phyloP scores from a whole-genome alignment of 64 coral and sea anemone genomes.

The Montipora foliosa region DNA sequence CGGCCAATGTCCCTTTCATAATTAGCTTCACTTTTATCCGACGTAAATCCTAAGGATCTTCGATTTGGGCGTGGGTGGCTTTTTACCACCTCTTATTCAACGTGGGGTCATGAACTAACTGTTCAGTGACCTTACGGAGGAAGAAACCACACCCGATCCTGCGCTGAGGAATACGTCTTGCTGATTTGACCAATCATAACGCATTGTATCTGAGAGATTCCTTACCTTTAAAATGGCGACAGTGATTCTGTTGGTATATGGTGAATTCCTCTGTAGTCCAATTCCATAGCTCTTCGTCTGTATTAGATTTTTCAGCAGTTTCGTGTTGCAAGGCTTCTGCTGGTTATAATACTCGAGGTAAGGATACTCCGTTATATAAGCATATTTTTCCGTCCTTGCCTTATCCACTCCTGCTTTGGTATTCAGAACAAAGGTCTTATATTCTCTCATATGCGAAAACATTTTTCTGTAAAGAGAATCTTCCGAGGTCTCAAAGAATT shows the following conservation, averaged over 20 bases:
- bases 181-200: too few relatives aligned
- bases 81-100: too few relatives aligned
- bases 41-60: too few relatives aligned
- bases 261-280: slow-evolving; percentile 85
- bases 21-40: too few relatives aligned
- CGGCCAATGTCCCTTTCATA: too few relatives aligned
- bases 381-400: slow-evolving; percentile 71
- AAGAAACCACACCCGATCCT: too few relatives aligned
- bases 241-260: slow-evolving; percentile 74
- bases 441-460: slow-evolving; percentile 76
- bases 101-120: too few relatives aligned
- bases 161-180: too few relatives aligned
- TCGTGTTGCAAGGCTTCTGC: slow-evolving; percentile 86
- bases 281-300: slow-evolving; percentile 93
- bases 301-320: slow-evolving; percentile 79
- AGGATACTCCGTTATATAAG: slow-evolving; percentile 87
- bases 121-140: too few relatives aligned
- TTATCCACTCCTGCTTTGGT: slow-evolving; percentile 66
- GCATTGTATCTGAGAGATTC: not conserved
- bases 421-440: slow-evolving; percentile 43
- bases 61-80: too few relatives aligned
- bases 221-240: slow-evolving; percentile 86
- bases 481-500: slow-evolving; percentile 81
- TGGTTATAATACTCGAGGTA: slow-evolving; percentile 82
- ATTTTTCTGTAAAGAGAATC: slow-evolving; percentile 67